Evolutionary conservation across 2,888 invertebrate species (phyloP), one percentile per base, ranked within the genome.

Genomic region (Drosophila anomalata): DNA sequence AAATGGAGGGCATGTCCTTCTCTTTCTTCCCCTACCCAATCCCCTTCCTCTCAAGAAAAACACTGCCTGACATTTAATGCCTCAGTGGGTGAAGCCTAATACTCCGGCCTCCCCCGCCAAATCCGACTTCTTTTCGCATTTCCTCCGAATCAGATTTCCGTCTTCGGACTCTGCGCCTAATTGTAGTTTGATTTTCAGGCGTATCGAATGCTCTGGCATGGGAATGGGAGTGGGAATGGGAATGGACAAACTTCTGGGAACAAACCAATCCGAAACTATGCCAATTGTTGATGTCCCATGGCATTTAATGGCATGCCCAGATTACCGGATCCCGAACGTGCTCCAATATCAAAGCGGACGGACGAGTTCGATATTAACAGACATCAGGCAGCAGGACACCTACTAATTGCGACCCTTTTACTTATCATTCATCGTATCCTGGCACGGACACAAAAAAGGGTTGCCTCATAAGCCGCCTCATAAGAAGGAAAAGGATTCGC

Each of bases 161-260:
- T 47, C 51, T 52, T 52, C 55, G 54, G 65, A 58, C 65, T 73
- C 86, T 83, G 78, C 67, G 78, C 78, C 84, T 84, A 84, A 84
- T 84, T 84, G 84, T 88, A 75, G 78, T 86, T 88, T 84, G 88
- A 84, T 84, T 84, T 86, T 75, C 75, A 74, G 82, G 75, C 86
- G 88, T 82, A 81, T 82, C 86, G 88, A 82, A 87, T 78, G 81
- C 8, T 26, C 12, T 24, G 12, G 20, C 17, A 0, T 3, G 2
- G 44, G 7, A 2, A 29, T 20, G 56, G 33, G 12, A 6, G 0
- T 3, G 2, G 44, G 7, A 2, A 29, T 20, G 56, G 33, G 12
- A 6, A 11, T 20, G 48, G 58, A 47, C 56, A 74, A 85, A 75
- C 65, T 61, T 73, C 55, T 57, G 51, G 36, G 67, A 53, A 24